Evolutionary conservation across 2,113 vertebrate genomes (phyloP).

Genomic region (Ctenomys sociabilis): DNA sequence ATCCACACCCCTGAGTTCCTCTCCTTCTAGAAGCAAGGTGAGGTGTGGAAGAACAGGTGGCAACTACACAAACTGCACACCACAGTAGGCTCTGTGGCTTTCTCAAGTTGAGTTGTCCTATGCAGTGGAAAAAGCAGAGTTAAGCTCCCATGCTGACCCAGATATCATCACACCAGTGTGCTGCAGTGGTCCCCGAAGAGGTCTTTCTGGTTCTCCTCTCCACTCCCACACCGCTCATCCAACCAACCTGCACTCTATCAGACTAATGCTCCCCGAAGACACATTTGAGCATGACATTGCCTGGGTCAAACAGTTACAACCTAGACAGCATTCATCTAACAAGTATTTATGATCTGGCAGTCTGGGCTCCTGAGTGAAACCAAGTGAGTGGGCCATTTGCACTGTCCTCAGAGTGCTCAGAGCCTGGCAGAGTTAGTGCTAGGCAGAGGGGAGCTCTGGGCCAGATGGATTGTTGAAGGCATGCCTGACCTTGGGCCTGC

Average conservation of each 20-base stretch:
- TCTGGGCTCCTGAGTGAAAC: not conserved
- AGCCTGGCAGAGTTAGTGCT: fast-evolving
- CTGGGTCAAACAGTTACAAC: conserved; percentile 66
- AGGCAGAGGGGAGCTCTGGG: not conserved
- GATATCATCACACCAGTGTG: not conserved
- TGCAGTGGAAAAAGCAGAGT: not conserved
- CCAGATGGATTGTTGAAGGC: not conserved
- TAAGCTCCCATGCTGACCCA: not conserved
- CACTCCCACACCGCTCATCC: conserved; percentile 58
- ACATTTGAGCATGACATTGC: conserved; percentile 50
- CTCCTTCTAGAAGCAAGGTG: not conserved
- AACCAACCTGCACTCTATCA: conserved; percentile 67
- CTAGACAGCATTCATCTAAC: conserved; percentile 73
- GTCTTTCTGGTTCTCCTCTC: conserved; percentile 38
- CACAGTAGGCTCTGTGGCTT: not conserved
- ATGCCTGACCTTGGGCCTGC: fast-evolving
- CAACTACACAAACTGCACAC: fast-evolving
- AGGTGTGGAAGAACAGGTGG: not conserved
- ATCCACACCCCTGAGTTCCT: fast-evolving
- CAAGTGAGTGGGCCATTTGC: not conserved
- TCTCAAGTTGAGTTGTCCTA: too few species aligned
- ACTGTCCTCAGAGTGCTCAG: not conserved
- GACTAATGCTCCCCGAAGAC: conserved; percentile 67
- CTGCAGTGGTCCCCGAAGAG: not conserved
- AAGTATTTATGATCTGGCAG: conserved; percentile 76